Percentiles rank a stretch among this genome's conserved stretches.
These are phyloP conservation scores for Sarcophaga rosellei DNA, from an alignment of 2,888 invertebrate genomes.

Conservation along the genomic window DNA sequence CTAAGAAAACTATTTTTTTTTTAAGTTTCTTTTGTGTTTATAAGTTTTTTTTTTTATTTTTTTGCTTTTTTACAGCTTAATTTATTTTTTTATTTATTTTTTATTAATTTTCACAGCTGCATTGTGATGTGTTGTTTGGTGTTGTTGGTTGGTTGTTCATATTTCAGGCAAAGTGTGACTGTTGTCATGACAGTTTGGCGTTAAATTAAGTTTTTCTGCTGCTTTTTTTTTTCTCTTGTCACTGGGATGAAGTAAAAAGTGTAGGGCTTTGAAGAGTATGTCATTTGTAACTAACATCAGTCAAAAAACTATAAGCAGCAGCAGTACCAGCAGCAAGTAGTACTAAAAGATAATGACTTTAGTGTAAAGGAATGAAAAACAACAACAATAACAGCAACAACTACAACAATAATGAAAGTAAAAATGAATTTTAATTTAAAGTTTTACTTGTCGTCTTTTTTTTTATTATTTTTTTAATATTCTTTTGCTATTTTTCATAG, in stretches of 20 bases:
- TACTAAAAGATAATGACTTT: neutral
- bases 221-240: neutral
- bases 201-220: slow-evolving; percentile 67
- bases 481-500: slow-evolving; percentile 26
- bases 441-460: slow-evolving; percentile 46
- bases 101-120: neutral
- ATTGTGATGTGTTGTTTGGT: neutral
- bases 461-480: slow-evolving; percentile 17
- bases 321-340: neutral
- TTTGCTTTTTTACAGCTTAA: neutral
- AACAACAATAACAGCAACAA: slow-evolving; percentile 33
- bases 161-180: slow-evolving; percentile 46
- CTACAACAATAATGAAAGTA: slow-evolving; percentile 58
- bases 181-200: slow-evolving; percentile 69
- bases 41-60: too few species aligned
- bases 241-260: too few species aligned
- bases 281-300: slow-evolving; percentile 28
- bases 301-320: slow-evolving; percentile 52
- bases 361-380: slow-evolving; percentile 3
- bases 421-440: slow-evolving; percentile 69
- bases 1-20: neutral
- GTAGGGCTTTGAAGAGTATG: neutral
- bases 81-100: too few species aligned
- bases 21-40: neutral
- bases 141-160: neutral